These are phyloP conservation scores for Notoglanidium macrostoma DNA, from an alignment of 2,797 vertebrate species.

Conservation along the genomic window DNA sequence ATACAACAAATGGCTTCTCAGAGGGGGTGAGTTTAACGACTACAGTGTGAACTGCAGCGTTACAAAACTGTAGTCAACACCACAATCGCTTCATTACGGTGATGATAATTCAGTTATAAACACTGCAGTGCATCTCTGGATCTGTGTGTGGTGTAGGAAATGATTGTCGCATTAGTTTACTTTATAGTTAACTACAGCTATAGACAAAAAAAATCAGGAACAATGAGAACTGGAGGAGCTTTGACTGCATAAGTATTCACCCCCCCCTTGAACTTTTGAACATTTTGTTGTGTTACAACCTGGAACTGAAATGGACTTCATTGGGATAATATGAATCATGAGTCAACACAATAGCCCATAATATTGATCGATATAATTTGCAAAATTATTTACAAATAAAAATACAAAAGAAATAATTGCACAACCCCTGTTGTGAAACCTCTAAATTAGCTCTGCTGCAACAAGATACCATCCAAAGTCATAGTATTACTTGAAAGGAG, in stretches of 20 bases:
- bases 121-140: not conserved
- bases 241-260: not conserved
- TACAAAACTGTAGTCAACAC: constrained; percentile 19
- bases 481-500: not conserved
- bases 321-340: not conserved
- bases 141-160: not conserved
- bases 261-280: not conserved
- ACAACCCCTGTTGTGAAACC: not conserved
- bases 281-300: not conserved
- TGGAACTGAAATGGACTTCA: not conserved
- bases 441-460: not conserved
- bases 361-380: not conserved
- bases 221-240: not conserved
- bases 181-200: not conserved
- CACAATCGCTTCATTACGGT: not conserved
- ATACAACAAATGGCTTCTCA: constrained; percentile 65
- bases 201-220: not conserved
- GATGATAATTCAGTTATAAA: not conserved
- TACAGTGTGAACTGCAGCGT: constrained; percentile 54
- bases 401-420: not conserved
- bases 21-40: constrained; percentile 72
- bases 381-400: not conserved
- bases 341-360: not conserved
- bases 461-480: not conserved
- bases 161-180: not conserved